A percentile compares a stretch with the other conserved stretches of the same genome.
Evolutionary conservation across 2,888 invertebrate species (phyloP).

Genomic region (Caenorhabditis plicata): DNA sequence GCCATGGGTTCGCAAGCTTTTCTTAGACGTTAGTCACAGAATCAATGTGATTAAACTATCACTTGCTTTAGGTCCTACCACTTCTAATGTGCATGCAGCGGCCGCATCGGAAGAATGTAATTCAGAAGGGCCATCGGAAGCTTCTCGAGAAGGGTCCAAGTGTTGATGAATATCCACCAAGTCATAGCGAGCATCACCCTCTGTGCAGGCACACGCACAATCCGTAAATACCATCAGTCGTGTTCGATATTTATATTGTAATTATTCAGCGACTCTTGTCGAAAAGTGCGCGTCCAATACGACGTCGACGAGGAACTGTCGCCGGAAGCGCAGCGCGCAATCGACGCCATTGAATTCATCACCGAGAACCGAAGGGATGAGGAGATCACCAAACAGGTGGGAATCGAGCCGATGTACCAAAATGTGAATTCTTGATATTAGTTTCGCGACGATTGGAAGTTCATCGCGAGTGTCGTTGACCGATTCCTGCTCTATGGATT

Average conservation of each 20-base stretch:
- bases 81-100: slow-evolving; percentile 90
- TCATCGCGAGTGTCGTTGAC: slow-evolving; percentile 70
- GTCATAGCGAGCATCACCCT: slow-evolving; percentile 41
- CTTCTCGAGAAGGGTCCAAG: slow-evolving; percentile 21
- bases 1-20: slow-evolving; percentile 89
- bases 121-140: slow-evolving; percentile 31
- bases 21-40: slow-evolving; percentile 74
- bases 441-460: slow-evolving; percentile 70
- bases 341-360: slow-evolving; percentile 64
- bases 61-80: slow-evolving; percentile 75
- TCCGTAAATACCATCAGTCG: slow-evolving; percentile 5
- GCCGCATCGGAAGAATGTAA: slow-evolving; percentile 70
- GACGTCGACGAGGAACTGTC: slow-evolving; percentile 36
- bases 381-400: slow-evolving; percentile 62
- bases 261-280: slow-evolving; percentile 32
- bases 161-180: slow-evolving; percentile 29
- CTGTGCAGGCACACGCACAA: slow-evolving; percentile 28
- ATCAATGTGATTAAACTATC: not conserved
- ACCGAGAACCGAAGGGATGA: slow-evolving; percentile 63
- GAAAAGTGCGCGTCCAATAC: slow-evolving; percentile 32
- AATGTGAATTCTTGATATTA: slow-evolving; percentile 35
- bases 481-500: slow-evolving; percentile 69
- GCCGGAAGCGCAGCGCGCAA: slow-evolving; percentile 46
- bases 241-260: not conserved
- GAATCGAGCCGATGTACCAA: not conserved